Conservation (phyloP, 2,113 vertebrate genomes). For the Glareola pratincola region DNA sequence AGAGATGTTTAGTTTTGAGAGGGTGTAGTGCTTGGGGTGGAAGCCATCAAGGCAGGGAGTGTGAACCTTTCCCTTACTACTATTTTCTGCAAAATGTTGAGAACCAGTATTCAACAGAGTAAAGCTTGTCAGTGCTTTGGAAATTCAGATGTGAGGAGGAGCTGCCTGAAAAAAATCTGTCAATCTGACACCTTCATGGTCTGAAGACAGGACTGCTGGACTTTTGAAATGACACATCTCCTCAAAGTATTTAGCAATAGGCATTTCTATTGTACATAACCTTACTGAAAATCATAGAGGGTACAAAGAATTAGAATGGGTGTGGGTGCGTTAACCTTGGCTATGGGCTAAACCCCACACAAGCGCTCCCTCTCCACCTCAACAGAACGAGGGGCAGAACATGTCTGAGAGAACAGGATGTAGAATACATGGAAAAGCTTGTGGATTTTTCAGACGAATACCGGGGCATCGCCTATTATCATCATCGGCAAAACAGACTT, state of each 20-base stretch:
- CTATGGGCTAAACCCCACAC: not conserved
- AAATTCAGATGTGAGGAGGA: not conserved
- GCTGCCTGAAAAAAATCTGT: not conserved
- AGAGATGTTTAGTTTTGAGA: not conserved
- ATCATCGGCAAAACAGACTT: not conserved
- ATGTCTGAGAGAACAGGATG: no score
- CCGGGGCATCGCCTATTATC: not conserved
- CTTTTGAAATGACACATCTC: not conserved
- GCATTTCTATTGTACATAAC: not conserved
- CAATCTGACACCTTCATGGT: not conserved
- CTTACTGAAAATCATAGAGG: not conserved
- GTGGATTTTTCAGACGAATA: not conserved
- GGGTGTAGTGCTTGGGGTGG: not conserved
- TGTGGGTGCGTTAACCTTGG: not conserved
- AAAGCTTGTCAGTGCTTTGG: not conserved
- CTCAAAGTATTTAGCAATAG: not conserved
- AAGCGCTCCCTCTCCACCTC: not conserved
- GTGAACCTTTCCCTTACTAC: not conserved
- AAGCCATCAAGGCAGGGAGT: not conserved
- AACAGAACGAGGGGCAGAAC: not conserved
- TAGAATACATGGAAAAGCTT: not conserved
- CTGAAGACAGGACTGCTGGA: not conserved
- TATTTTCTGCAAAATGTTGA: not conserved
- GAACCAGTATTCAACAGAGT: not conserved
- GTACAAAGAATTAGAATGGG: not conserved